phyloP scores from a whole-genome alignment of 2,113 vertebrate genomes.

The Ovis canadensis region DNA sequence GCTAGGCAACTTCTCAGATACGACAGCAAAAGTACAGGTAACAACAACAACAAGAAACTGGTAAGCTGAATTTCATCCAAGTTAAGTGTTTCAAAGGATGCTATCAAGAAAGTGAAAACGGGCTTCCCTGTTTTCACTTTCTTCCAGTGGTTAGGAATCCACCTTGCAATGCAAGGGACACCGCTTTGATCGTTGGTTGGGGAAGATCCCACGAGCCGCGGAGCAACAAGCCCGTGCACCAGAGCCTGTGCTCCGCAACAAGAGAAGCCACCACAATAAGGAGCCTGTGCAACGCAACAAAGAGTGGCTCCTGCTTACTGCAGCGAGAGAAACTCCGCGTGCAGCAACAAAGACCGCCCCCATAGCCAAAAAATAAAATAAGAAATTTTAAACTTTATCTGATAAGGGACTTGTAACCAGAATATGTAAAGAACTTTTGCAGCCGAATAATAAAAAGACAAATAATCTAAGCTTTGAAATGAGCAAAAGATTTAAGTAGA shows the following conservation, averaged over 20 bases:
- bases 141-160: background rate
- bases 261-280: background rate
- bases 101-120: background rate
- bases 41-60: background rate
- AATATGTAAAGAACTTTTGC: background rate
- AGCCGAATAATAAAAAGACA: background rate
- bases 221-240: background rate
- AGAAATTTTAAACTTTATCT: background rate
- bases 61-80: background rate
- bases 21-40: background rate
- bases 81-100: slow-evolving; percentile 3
- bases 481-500: background rate
- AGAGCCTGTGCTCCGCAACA: background rate
- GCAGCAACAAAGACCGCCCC: background rate
- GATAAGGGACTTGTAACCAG: background rate
- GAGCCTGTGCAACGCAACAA: background rate
- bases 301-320: background rate
- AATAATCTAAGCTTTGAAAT: background rate
- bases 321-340: background rate
- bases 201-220: background rate
- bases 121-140: background rate
- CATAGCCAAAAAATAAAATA: background rate
- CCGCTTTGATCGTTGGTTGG: accelerated
- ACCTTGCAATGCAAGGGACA: background rate
- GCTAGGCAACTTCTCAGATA: background rate